Percentiles rank a stretch among this genome's conserved stretches.
Conservation (phyloP, 2,113 vertebrate genomes). For the Copsychus sechellarum region DNA sequence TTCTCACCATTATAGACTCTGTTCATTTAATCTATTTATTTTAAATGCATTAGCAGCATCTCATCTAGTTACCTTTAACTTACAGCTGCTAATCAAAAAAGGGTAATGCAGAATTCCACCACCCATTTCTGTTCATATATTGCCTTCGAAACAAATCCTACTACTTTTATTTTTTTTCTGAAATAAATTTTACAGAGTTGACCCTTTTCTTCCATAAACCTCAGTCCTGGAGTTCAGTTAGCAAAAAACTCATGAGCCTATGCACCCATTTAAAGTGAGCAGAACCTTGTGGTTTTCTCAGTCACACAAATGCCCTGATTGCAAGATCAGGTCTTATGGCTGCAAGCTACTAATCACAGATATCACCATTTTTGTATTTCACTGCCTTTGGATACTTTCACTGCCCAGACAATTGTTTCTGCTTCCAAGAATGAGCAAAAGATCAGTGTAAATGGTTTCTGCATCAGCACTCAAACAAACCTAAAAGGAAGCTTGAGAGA, state of each 20-base stretch:
- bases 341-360: neutral
- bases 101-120: neutral
- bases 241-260: neutral
- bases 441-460: neutral
- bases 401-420: neutral
- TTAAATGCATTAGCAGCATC: neutral
- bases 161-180: neutral
- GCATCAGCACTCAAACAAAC: neutral
- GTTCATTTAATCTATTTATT: neutral
- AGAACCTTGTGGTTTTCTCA: neutral
- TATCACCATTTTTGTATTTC: neutral
- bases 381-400: neutral
- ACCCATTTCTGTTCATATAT: neutral
- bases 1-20: neutral
- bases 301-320: neutral
- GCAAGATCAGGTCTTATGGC: neutral
- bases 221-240: neutral
- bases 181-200: neutral
- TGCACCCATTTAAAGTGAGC: fast-evolving
- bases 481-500: neutral
- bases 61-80: neutral
- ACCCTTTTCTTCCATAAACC: neutral
- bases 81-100: neutral
- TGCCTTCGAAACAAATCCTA: neutral
- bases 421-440: neutral